phyloP scores from a whole-genome alignment of 2,113 vertebrate species.

The Aptenodytes forsteri region DNA sequence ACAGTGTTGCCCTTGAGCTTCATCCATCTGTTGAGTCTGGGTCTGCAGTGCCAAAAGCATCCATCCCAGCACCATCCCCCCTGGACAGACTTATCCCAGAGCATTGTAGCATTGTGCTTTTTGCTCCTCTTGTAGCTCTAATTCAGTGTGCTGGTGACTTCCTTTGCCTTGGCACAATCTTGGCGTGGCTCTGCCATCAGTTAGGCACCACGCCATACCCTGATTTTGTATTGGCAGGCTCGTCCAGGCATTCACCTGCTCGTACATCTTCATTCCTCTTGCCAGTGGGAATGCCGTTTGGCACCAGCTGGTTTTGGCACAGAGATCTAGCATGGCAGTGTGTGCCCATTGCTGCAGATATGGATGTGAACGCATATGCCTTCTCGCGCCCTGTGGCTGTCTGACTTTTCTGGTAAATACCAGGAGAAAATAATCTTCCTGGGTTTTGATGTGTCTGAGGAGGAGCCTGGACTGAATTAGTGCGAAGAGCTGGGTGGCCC shows the following conservation, averaged over 20 bases:
- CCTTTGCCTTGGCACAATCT: not conserved
- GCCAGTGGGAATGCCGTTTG: not conserved
- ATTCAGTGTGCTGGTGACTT: not conserved
- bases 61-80: fast-evolving
- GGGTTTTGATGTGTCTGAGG: not conserved
- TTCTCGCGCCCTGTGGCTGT: not conserved
- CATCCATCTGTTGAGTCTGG: not conserved
- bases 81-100: not conserved
- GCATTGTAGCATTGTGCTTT: fast-evolving
- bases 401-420: not conserved
- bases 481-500: not conserved
- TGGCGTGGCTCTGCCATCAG: not conserved
- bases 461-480: not conserved
- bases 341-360: not conserved
- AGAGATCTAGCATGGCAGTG: not conserved
- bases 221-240: not conserved
- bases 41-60: not conserved
- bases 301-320: not conserved
- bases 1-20: not conserved
- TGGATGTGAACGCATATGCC: not conserved
- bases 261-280: not conserved
- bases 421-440: not conserved
- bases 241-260: not conserved
- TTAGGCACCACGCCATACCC: not conserved
- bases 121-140: not conserved